phyloP scores from a whole-genome alignment of 35 echinoderm and acorn worm species.

The Anneissia japonica region DNA sequence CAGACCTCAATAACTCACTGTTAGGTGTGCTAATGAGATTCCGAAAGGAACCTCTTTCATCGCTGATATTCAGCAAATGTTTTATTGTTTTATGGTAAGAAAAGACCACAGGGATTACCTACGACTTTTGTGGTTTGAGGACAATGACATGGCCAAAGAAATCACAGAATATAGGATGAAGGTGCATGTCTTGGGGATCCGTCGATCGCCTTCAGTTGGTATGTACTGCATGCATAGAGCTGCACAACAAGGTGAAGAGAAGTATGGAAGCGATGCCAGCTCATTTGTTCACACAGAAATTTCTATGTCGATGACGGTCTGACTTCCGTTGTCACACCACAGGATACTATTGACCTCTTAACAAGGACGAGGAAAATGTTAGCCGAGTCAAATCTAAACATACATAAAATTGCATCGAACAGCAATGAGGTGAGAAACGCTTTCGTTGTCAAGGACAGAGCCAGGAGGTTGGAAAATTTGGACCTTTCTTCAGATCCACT shows the following conservation, averaged over 20 bases:
- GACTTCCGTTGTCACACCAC: background rate
- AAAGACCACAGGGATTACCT: background rate
- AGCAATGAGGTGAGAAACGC: background rate
- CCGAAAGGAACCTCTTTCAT: conserved; percentile 5
- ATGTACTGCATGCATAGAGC: too few species aligned
- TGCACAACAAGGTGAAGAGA: too few species aligned
- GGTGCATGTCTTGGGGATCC: too few species aligned
- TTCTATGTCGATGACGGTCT: background rate
- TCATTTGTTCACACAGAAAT: background rate
- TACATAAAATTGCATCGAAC: background rate
- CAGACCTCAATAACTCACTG: conserved; percentile 30
- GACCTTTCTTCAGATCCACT: too few species aligned
- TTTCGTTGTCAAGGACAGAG: too few species aligned
- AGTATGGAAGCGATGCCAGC: too few species aligned
- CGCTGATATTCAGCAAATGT: background rate
- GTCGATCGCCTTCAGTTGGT: too few species aligned
- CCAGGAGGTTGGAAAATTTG: too few species aligned
- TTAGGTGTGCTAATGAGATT: conserved; percentile 45
- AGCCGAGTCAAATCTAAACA: background rate
- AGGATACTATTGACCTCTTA: background rate
- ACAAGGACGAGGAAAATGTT: background rate
- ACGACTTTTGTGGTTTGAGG: background rate
- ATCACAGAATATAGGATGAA: too few species aligned
- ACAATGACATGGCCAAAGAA: background rate
- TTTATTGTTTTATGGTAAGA: background rate